Base-by-base conservation (phyloP, 2,797 vertebrate genomes). In the Spinus pinus region DNA sequence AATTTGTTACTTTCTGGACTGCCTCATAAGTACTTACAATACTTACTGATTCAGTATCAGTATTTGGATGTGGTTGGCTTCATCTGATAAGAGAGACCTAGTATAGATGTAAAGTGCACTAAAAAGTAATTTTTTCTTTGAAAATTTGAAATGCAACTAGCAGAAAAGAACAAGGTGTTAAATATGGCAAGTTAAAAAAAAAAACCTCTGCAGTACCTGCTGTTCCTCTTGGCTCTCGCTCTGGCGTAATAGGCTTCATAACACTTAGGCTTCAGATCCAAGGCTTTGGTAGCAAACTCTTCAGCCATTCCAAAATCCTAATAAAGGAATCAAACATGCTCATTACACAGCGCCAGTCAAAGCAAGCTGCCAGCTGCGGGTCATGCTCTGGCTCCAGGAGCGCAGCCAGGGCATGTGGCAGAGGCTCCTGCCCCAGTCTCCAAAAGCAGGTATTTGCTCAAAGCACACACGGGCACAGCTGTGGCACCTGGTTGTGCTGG, bases 261-360 rank as follows among this genome's bases (percentile, higher is more conserved):
- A 75, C 99, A 99, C 96, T 98, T 99, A 64, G 99, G 99, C 97
- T 99, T 99, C 97, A 99, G 97, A 97, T 99, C 99, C 87, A 99
- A 92, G 14, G 99, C 99, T 98, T 99, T 99, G 82, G 98, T 98
- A 89, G 99, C 99, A 97, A 99, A 99, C 96, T 99, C 99, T 92
- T 99, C 99, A 51, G 99, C 99, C 98, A 99, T 98, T 66, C 99
- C 99, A 64, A 99, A 99, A 96, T 99, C 99, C 99, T 99, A 54
- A 5, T 4, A 46, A 60, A 46, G 37, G 35, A 91, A 91, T n/a
- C 21, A 86, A 24, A 74, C 2, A 7, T 1, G 9, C 33, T n/a
- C 0, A 0, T 74, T 67, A 87, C 12, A 23, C 46, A 27, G 1
- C 0, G 1, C 12, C 47, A 57, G 10, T 3, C 37, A 33, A 33